Base-by-base conservation (phyloP, 2,797 vertebrate genomes). In the Coregonus suidteri region DNA sequence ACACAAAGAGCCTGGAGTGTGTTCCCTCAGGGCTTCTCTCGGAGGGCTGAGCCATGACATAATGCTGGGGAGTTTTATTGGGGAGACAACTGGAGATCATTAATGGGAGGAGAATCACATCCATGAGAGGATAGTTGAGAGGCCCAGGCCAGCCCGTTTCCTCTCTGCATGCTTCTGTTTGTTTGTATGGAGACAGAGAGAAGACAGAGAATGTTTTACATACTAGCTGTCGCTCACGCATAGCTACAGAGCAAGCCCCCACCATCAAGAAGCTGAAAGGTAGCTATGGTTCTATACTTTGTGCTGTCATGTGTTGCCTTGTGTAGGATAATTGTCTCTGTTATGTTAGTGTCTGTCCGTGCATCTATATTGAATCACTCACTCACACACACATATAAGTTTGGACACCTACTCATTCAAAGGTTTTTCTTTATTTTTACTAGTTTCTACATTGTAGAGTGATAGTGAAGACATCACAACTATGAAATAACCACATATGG, bases 51-150 rank as follows among this genome's bases (percentile, higher is more conserved):
- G 75, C 75, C 47, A 70, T 88, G 82, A 89, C 87, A 85, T 85
- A 84, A 91, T 86, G 83, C 81, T 30, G 71, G 78, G 35, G 56
- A 77, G 41, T 83, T 84, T 89, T 90, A 86, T 84, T 85, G 86
- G 80, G 74, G 31, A 62, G 78, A 78, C 74, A 69, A 82, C 78
- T 75, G 51, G 74, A 80, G 78, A 79, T 82, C 74, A 62, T 85
- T 81, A 84, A 88, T 86, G 82, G 76, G 80, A 65, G 75, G 53
- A 76, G 79, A 75, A 77, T 79, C 65, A 81, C 72, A 81, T 73
- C 74, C 72, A 78, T 6, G 75, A 79, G 79, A 47, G 41, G 9
- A 11, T 2, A 47, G 81, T n/a, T 7, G 41, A n/a, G 20, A 75
- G 75, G 65, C 3, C 2, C 4, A 67, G 30, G 31, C 4, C 25